Evolutionary conservation across 1,140 invertebrate genomes (phyloP).

Genomic region (Temnothorax longispinosus): DNA sequence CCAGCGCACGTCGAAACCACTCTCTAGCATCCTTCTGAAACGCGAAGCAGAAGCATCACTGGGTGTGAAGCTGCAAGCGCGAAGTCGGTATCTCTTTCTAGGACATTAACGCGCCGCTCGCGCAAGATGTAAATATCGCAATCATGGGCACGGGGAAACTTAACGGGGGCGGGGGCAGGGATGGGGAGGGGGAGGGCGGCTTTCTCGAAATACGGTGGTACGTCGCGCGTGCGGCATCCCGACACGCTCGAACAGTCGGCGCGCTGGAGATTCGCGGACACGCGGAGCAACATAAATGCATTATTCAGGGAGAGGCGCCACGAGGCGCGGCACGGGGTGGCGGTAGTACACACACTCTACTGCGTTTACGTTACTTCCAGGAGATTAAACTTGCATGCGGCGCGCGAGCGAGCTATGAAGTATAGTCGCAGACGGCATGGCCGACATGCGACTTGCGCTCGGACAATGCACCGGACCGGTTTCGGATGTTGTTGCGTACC

Average conservation of each 20-base stretch:
- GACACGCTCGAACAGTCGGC: conserved; percentile 76
- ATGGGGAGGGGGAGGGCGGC: not conserved
- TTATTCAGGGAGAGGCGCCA: conserved; percentile 73
- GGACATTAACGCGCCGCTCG: conserved; percentile 43
- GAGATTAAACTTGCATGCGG: conserved; percentile 83
- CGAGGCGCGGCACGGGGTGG: conserved; percentile 30
- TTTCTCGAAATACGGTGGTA: conserved; percentile 28
- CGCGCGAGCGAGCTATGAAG: conserved; percentile 77
- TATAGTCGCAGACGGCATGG: conserved; percentile 78
- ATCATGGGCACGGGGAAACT: conserved; percentile 33
- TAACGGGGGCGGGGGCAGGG: not conserved
- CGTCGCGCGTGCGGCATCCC: conserved; percentile 26
- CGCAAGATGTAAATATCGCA: conserved; percentile 52
- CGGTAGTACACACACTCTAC: conserved; percentile 65
- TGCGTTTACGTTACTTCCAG: conserved; percentile 83
- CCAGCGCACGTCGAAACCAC: not conserved
- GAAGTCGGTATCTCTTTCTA: conserved; percentile 44
- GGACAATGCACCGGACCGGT: conserved; percentile 76
- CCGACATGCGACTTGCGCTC: conserved; percentile 78
- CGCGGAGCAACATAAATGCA: conserved; percentile 77
- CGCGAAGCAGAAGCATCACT: conserved; percentile 15
- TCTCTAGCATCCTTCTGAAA: not conserved
- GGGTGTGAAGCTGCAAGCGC: not conserved
- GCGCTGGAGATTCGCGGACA: conserved; percentile 77
- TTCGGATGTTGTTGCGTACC: conserved; percentile 41